A percentile compares a stretch with the other conserved stretches of the same genome.
Evolutionary conservation across 2,113 vertebrate genomes (phyloP).

Genomic region (Merops nubicus): DNA sequence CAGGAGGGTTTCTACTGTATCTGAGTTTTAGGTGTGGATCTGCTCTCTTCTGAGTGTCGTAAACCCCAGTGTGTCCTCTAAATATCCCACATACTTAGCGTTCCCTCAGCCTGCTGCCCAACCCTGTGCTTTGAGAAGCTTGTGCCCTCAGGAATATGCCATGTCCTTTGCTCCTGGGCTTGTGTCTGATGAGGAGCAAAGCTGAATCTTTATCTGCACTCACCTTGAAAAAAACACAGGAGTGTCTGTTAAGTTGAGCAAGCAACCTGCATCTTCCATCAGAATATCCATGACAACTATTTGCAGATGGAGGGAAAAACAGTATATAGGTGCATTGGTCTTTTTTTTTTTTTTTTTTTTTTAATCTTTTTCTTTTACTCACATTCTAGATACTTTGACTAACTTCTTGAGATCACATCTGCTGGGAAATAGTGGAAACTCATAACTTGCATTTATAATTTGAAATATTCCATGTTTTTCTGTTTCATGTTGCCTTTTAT

Average conservation of each 20-base stretch:
- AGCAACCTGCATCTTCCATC: neutral
- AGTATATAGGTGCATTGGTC: accelerated
- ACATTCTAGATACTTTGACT: neutral
- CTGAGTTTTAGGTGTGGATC: neutral
- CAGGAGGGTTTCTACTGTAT: neutral
- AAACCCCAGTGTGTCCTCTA: neutral
- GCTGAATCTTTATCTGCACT: neutral
- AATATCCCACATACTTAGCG: accelerated
- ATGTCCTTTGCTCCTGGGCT: accelerated
- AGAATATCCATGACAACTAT: accelerated
- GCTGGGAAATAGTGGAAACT: neutral
- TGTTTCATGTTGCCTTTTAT: neutral
- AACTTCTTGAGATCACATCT: neutral
- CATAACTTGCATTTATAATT: neutral
- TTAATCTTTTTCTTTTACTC: neutral
- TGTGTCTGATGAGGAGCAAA: neutral
- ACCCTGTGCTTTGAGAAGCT: neutral
- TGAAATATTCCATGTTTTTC: neutral
- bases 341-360: neutral
- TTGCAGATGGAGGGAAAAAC: neutral
- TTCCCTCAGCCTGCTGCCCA: neutral
- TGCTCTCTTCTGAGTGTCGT: neutral
- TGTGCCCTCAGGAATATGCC: accelerated
- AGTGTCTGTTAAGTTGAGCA: neutral
- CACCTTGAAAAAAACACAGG: accelerated